Evolutionary conservation across 2,113 vertebrate genomes (phyloP), one percentile per base, ranked within the genome.

Genomic region (Lichenostomus cassidix): DNA sequence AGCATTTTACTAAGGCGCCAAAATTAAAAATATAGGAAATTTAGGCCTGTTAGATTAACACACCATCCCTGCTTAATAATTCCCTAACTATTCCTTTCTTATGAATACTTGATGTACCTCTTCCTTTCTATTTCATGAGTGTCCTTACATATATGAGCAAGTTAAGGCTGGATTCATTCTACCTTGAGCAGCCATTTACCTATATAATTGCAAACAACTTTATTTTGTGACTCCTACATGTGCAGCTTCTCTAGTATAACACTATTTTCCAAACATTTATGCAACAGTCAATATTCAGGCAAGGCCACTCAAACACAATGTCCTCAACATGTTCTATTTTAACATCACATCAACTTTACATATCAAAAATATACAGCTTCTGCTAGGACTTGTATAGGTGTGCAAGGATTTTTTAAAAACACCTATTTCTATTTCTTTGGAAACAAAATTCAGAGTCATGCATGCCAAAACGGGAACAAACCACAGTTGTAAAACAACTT

Each of bases 41-140:
- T 20, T 25, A 83, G 33, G 19, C 7, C 42, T 39, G 1, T 0
- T 44, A 24, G 31, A 67, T 35, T 35, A 65, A 75, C 4, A 4
- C 13, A 47, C 27, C 12, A 12, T 18, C 10, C 18, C 20, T 39
- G 11, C 4, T 31, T 63, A 24, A 25, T n/a, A 8, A 67, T 37
- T 82, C 71, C 47, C 35, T 70, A 62, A 70, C 67, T 67, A 59
- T 63, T 75, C 15, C 24, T 81, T 73, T 41, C 37, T 64, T 73
- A 10, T 35, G 20, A 80, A 68, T 29, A 69, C 16, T 83, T 69
- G 20, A 22, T 4, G 4, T 56, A 60, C 19, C 19, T 37, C 7
- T 10, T 65, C 9, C 10, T 27, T 91, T 42, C 27, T 24, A 23
- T 17, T 3, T 10, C 11, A 1, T 1, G 0, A 50, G 6, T 27